Base-by-base conservation (phyloP, 2,888 invertebrate genomes). In the Cenopis cana region DNA sequence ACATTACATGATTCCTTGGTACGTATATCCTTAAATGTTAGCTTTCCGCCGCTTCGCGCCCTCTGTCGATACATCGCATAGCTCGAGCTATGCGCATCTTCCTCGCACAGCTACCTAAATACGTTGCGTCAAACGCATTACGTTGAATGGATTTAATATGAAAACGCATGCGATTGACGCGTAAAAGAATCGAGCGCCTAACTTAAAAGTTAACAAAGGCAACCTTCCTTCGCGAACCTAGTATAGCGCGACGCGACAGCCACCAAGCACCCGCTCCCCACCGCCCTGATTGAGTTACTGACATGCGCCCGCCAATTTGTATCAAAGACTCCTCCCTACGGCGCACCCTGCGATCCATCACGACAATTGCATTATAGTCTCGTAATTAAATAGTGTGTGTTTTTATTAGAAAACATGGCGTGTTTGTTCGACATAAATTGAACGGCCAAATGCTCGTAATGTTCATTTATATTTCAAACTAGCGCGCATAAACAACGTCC, bases 301-400 rank as follows among this genome's bases (percentile, higher is more conserved):
- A 88, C 90, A 91, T 90, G 88, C 89, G 84, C 89, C 82, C 86
- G 87, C 88, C 91, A 92, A 92, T 92, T 91, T 91, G 91, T 91
- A 88, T 81, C 83, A 73, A 73, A 81, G 82, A 76, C 69, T 59
- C 73, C 72, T 74, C 78, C 79, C 81, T 77, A 82, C 76, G 79
- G 79, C 81, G 78, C 81, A 81, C 81, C 79, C 76, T 79, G 78
- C 77, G 79, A 77, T 76, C 86, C 84, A 85, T 87, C 86, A 83
- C 74, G 74, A 76, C 81, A 89, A 92, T 91, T 87, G 81, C 81
- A 86, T 91, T 92, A 89, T 80, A 78, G 75, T 75, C 36, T 74
- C 79, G 73, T 90, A 89, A 90, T 90, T 88, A 90, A 91, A 90
- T 89, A 87, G 81, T 77, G 77, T 83, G 83, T 83, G 84, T 80